phyloP scores from a whole-genome alignment of 2,113 vertebrate species.

The Passer domesticus region DNA sequence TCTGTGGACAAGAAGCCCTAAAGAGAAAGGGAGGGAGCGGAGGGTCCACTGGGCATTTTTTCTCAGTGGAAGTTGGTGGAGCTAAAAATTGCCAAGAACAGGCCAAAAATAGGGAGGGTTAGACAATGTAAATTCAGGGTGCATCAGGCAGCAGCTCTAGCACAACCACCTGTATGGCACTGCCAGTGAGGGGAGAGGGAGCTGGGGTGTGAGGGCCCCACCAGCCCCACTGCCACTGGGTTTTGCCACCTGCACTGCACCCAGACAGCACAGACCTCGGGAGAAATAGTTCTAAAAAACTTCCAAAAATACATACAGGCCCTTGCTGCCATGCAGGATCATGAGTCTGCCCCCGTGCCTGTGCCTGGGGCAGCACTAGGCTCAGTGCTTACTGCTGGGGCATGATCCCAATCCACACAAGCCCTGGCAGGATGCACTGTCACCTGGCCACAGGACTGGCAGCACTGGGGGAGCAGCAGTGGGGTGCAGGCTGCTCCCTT shows the following conservation, averaged over 20 bases:
- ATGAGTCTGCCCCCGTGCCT: not conserved
- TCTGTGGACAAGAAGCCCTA: not conserved
- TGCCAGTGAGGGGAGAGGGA: not conserved
- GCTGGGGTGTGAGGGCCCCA: not conserved
- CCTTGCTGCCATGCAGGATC: not conserved
- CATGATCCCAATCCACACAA: rapidly evolving
- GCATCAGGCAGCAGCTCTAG: not conserved
- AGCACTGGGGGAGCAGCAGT: rapidly evolving
- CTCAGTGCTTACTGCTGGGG: not conserved
- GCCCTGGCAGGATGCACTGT: rapidly evolving
- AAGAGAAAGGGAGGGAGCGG: not conserved
- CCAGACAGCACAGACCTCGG: not conserved
- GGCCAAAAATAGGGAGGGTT: not conserved
- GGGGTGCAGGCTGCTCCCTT: not conserved
- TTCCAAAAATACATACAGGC: not conserved
- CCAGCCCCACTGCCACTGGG: not conserved
- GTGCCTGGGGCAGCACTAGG: rapidly evolving
- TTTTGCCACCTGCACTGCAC: not conserved
- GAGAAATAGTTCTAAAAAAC: not conserved
- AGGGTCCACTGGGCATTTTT: not conserved
- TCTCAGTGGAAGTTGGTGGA: not conserved
- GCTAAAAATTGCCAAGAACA: not conserved
- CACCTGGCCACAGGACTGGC: not conserved
- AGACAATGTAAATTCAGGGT: not conserved
- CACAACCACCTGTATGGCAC: not conserved